These are phyloP conservation scores for Toxotes jaculatrix DNA, from an alignment of 2,113 vertebrate species.

Conservation along the genomic window DNA sequence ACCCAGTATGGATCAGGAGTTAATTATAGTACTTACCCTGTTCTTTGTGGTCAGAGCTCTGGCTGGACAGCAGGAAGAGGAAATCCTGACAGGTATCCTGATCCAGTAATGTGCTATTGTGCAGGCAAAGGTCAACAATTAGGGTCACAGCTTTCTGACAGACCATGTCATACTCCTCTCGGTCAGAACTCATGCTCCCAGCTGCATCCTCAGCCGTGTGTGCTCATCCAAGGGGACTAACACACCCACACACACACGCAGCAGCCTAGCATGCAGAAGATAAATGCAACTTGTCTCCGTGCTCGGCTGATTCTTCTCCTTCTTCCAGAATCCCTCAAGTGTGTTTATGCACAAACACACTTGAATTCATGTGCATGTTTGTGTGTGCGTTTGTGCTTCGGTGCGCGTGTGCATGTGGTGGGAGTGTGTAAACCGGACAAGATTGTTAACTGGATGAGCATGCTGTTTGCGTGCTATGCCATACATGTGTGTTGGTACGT, in stretches of 20 bases:
- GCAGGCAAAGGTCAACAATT: slow-evolving; percentile 86
- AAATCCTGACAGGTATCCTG: slow-evolving; percentile 85
- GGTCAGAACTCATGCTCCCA: slow-evolving; percentile 85
- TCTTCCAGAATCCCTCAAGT: slow-evolving; percentile 57
- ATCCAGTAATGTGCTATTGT: slow-evolving; percentile 83
- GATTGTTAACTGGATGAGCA: slow-evolving; percentile 20
- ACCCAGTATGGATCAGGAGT: slow-evolving; percentile 31
- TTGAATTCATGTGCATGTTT: neutral
- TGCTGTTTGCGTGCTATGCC: neutral
- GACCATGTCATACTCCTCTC: slow-evolving; percentile 85
- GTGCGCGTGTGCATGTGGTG: neutral
- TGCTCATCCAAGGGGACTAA: slow-evolving; percentile 79
- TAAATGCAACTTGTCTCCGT: slow-evolving; percentile 75
- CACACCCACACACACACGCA: slow-evolving; percentile 60
- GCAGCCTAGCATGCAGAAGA: slow-evolving; percentile 62
- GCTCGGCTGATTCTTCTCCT: slow-evolving; percentile 59
- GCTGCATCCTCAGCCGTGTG: slow-evolving; percentile 80
- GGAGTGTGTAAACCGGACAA: slow-evolving; percentile 17
- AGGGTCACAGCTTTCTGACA: slow-evolving; percentile 87
- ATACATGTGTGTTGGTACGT: neutral
- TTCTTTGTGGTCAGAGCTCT: slow-evolving; percentile 70
- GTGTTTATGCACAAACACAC: slow-evolving; percentile 42
- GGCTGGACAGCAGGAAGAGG: slow-evolving; percentile 80
- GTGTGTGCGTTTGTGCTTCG: slow-evolving; percentile 1
- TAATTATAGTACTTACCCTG: slow-evolving; percentile 71